These are phyloP conservation scores for Chaenodraco wilsoni DNA, from an alignment of 2,797 vertebrate species.

Conservation along the genomic window DNA sequence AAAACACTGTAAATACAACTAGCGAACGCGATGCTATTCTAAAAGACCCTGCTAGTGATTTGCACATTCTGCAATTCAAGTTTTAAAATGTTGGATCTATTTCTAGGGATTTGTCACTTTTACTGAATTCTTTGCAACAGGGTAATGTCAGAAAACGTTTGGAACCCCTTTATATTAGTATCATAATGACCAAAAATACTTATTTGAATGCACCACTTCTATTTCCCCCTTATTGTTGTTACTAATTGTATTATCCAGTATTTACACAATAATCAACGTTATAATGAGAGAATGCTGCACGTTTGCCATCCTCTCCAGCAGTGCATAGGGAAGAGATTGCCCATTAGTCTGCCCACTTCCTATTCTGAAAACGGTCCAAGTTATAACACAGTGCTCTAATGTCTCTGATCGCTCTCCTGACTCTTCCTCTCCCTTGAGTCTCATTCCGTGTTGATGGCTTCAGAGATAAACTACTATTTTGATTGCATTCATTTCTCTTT, in stretches of 20 bases:
- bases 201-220: background rate
- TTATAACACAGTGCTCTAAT: slow-evolving; percentile 61
- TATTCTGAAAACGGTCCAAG: slow-evolving; percentile 68
- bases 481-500: slow-evolving; percentile 46
- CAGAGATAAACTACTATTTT: slow-evolving; percentile 48
- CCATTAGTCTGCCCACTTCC: slow-evolving; percentile 69
- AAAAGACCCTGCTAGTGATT: background rate
- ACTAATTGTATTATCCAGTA: slow-evolving; percentile 18
- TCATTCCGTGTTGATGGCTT: slow-evolving; percentile 47
- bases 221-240: slow-evolving; percentile 5
- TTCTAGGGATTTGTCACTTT: background rate
- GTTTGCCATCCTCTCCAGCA: slow-evolving; percentile 54
- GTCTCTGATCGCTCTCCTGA: slow-evolving; percentile 62
- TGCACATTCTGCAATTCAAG: background rate
- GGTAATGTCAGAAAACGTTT: background rate
- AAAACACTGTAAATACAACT: slow-evolving; percentile 1
- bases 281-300: slow-evolving; percentile 35
- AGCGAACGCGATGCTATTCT: background rate
- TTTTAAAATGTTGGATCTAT: background rate
- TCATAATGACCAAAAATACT: background rate
- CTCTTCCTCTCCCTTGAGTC: slow-evolving; percentile 57
- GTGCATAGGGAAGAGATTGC: slow-evolving; percentile 64
- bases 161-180: background rate
- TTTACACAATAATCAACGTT: slow-evolving; percentile 43
- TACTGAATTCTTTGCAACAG: background rate